Conservation (phyloP, 2,113 vertebrate species). For the Synodontis membranacea region DNA sequence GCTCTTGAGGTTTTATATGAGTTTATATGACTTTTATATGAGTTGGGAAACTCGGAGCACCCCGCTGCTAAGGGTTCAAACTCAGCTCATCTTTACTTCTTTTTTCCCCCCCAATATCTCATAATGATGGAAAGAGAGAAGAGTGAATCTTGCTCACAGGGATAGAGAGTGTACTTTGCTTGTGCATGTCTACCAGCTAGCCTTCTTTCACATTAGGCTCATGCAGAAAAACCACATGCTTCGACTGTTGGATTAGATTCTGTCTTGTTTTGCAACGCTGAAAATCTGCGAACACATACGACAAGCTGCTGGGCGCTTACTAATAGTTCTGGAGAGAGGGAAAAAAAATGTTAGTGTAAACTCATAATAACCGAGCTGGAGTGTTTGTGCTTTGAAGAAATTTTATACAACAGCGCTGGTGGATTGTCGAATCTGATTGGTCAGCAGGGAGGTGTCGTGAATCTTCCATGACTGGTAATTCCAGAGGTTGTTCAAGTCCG, state of each 20-base stretch:
- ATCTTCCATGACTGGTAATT: neutral
- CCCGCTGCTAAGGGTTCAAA: conserved; percentile 31
- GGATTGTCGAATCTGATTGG: neutral
- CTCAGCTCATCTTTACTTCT: conserved; percentile 27
- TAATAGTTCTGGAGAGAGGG: neutral
- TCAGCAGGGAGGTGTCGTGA: neutral
- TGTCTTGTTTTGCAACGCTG: neutral
- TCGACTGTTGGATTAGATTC: neutral
- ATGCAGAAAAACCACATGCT: neutral
- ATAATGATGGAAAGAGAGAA: neutral
- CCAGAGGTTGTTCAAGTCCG: neutral
- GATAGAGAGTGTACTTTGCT: too few species aligned
- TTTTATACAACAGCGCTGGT: neutral
- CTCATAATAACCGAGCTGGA: neutral
- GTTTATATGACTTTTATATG: conserved; percentile 58
- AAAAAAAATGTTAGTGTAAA: neutral
- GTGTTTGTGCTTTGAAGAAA: too few species aligned
- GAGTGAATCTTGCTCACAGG: neutral
- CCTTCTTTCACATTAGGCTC: neutral
- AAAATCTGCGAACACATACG: neutral
- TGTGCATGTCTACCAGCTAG: neutral
- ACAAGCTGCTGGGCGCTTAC: neutral
- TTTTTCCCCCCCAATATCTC: conserved; percentile 17
- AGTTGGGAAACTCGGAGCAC: conserved; percentile 31
- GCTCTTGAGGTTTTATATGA: conserved; percentile 33